phyloP scores from a whole-genome alignment of 2,113 vertebrate species.

The Actinemys pallida region DNA sequence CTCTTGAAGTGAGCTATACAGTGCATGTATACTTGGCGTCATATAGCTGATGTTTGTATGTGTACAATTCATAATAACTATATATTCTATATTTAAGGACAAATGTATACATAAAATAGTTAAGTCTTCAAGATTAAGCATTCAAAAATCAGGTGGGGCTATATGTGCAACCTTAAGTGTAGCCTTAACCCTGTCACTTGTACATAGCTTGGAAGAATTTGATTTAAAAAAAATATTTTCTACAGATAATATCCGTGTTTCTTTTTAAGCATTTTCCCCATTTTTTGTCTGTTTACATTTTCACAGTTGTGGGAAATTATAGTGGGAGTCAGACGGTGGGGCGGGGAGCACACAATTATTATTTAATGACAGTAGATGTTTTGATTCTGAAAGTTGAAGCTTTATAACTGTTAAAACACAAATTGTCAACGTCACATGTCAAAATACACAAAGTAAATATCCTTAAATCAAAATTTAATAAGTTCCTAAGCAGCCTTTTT shows the following conservation, averaged over 20 bases:
- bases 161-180: neutral
- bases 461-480: too few species aligned
- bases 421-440: neutral
- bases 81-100: neutral
- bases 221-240: neutral
- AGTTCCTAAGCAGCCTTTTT: too few species aligned
- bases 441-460: neutral
- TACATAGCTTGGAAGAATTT: neutral
- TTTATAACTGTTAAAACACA: neutral
- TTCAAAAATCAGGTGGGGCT: neutral
- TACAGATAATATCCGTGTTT: neutral
- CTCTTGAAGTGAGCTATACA: neutral
- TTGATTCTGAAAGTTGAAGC: neutral
- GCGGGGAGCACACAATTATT: neutral
- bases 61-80: neutral
- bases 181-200: neutral
- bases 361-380: neutral
- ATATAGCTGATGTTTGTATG: neutral
- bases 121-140: neutral
- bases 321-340: neutral
- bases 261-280: neutral
- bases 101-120: neutral
- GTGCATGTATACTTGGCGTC: neutral
- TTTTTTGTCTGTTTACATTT: neutral
- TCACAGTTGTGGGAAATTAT: neutral